Evolutionary conservation across 2,888 invertebrate genomes (phyloP).

Genomic region (Meliscaeva auricollis): DNA sequence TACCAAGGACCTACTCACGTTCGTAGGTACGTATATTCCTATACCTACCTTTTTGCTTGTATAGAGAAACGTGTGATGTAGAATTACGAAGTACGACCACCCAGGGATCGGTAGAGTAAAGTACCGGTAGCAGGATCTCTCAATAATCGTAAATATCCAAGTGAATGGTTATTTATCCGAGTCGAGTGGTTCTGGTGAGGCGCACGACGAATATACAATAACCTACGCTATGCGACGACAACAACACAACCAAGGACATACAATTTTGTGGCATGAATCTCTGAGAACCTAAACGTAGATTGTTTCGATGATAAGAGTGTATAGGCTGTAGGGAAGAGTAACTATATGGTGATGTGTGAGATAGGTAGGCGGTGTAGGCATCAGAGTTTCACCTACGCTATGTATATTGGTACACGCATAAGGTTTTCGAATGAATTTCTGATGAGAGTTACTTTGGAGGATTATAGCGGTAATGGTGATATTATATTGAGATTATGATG

Average conservation of each 20-base stretch:
- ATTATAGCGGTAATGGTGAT: conserved; percentile 56
- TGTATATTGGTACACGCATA: background rate
- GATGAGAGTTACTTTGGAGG: conserved; percentile 45
- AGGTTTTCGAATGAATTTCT: conserved; percentile 53
- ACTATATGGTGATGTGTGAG: background rate
- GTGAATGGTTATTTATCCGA: conserved; percentile 72
- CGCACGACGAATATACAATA: background rate
- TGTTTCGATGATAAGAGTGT: background rate
- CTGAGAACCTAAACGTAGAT: conserved; percentile 23
- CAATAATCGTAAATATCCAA: conserved; percentile 75
- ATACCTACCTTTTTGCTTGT: conserved; percentile 7
- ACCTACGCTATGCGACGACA: background rate
- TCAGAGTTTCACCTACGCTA: background rate
- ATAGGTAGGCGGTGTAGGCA: conserved; percentile 11
- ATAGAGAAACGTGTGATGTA: conserved; percentile 26
- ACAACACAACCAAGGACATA: no score
- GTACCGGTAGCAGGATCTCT: conserved; percentile 71
- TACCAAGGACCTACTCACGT: conserved; percentile 27
- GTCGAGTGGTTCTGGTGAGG: conserved; percentile 6
- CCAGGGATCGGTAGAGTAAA: conserved; percentile 66
- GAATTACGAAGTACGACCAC: conserved; percentile 67
- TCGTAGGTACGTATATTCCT: background rate
- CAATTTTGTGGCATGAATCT: conserved; percentile 45
- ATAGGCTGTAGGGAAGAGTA: background rate
- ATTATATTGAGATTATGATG: conserved; percentile 64